Base-by-base conservation (phyloP, 64 coral and sea anemone genomes). In the Hydrozoanthus tunicans region DNA sequence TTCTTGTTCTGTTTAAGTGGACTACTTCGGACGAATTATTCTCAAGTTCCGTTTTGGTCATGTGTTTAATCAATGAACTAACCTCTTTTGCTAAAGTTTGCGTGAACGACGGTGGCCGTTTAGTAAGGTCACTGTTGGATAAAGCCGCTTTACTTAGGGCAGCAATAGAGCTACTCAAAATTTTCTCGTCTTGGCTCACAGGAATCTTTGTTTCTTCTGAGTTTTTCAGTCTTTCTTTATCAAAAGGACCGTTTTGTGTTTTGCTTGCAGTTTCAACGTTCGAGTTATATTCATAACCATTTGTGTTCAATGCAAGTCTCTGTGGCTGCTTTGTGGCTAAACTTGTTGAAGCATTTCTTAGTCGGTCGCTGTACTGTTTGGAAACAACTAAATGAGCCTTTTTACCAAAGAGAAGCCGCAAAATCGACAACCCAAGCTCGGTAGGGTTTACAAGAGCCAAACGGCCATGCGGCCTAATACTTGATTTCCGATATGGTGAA, bases 351-450 rank as follows among this genome's bases (percentile, higher is more conserved):
- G 25, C 52, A 73, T 94, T 27, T 26, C 14, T 82, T 7, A 94
- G 60, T 27, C 72, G 80, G 72, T 62, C 17, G 52, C 64, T 91
- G 51, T 94, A 94, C 7, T 59, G 71, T 14, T 92, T 77, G 52
- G 77, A 82, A n/a, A 82, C 81, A 6, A 97, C 92, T 70, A 94
- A 91, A 26, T 55, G 74, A 61, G 95, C 95, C 17, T 92, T 91
- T 60, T 89, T 91, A 27, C 95, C 95, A 90, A 97, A 97, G 11
- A 97, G 81, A 12, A 97, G 73, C 62, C 73, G 94, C 32, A 97
- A 73, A 64, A 97, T 97, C 8, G 95, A 91, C 12, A 94, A 54
- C 11, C 95, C 95, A 55, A 97, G 84, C 25, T 91, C 62, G 26
- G 95, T 94, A 5, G 95, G 95, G 71, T 97, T 94, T 13, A 97